Conservation (phyloP, 2,888 invertebrate genomes). For the Xylota segnis region DNA sequence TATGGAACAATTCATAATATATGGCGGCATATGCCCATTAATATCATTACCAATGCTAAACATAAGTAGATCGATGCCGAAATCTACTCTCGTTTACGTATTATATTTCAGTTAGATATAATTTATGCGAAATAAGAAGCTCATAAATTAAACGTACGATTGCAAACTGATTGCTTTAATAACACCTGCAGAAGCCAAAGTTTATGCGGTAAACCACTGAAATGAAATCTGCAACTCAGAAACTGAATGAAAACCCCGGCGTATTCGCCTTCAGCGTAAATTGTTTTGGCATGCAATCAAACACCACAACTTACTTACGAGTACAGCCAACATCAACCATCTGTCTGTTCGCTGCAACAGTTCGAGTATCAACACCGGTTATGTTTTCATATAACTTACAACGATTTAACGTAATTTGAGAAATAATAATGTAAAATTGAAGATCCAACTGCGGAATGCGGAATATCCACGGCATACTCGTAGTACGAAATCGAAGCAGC, state of each 20-base stretch:
- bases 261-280: slow-evolving; percentile 52
- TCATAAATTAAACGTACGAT: slow-evolving; percentile 70
- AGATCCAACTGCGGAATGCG: slow-evolving; percentile 73
- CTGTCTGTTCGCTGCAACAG: slow-evolving; percentile 47
- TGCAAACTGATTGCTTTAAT: slow-evolving; percentile 72
- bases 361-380: slow-evolving; percentile 69
- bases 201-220: slow-evolving; percentile 63
- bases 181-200: slow-evolving; percentile 73
- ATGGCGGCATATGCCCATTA: not conserved
- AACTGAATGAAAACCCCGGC: slow-evolving; percentile 50
- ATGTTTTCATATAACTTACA: slow-evolving; percentile 75
- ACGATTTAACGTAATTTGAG: slow-evolving; percentile 76
- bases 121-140: slow-evolving; percentile 62
- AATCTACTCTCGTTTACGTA: not conserved
- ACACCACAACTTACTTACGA: slow-evolving; percentile 60
- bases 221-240: slow-evolving; percentile 37
- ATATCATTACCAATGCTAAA: slow-evolving; percentile 3
- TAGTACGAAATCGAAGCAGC: slow-evolving; percentile 44
- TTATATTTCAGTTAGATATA: slow-evolving; percentile 1
- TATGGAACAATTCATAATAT: not conserved
- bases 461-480: slow-evolving; percentile 46
- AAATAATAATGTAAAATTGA: slow-evolving; percentile 74
- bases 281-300: slow-evolving; percentile 75
- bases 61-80: not conserved
- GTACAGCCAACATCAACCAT: slow-evolving; percentile 40